Base-by-base conservation (phyloP, 2,797 vertebrate genomes). In the Streptopelia turtur region DNA sequence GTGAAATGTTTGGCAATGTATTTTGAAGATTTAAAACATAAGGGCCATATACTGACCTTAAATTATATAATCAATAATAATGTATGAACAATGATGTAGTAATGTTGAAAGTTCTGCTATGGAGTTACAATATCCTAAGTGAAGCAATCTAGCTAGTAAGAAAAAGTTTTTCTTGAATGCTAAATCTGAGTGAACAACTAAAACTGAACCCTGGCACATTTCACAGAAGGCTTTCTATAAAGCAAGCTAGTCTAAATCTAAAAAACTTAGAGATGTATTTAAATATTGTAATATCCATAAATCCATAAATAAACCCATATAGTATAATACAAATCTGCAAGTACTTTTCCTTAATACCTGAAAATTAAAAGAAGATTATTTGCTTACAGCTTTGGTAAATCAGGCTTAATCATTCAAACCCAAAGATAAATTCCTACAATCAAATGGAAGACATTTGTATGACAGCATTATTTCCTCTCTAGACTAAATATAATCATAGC, bases 1-100 rank as follows among this genome's bases (percentile, higher is more conserved):
- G 39, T 57, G 31, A 93, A 83, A 89, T 83, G 4, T 13, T 60
- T 81, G 30, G 24, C 65, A 95, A 87, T 60, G 35, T 70, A 52
- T 69, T 83, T 63, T 87, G 22, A 79, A 77, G 28, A 87, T 89
- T 89, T 92, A 83, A 90, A 94, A 77, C 22, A 24, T 49, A 92
- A 49, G 7, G 45, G 16, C 3, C 11, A 8, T 77, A 68, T 75
- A 78, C 13, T 49, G 27, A 65, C 57, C 63, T 8, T 59, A 66
- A 86, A 87, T 21, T 69, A 7, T 68, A 55, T 66, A 92, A 83
- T 90, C 69, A 91, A 76, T 93, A 93, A 61, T 78, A 75, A 85
- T 39, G 14, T 55, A 61, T 43, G 43, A 87, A 91, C 31, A 60
- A 53, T 84, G 37, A 56, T 37, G 50, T 31, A 65, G 15, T 43